Conservation (phyloP, 2,888 invertebrate genomes). For the Drosophila barbarae region DNA sequence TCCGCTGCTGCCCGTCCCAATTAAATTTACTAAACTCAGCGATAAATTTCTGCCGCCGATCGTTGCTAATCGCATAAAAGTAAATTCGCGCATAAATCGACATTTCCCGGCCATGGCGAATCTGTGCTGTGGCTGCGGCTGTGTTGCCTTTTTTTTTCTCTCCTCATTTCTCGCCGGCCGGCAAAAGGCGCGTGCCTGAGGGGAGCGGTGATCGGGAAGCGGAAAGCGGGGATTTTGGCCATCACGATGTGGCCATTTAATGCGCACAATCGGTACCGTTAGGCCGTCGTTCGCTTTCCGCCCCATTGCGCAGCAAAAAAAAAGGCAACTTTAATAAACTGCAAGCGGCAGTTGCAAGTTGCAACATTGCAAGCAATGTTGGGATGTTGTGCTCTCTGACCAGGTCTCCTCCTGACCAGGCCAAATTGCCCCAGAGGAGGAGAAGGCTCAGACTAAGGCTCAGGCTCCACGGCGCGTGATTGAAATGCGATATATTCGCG, state of each 20-base stretch:
- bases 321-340: constrained; percentile 67
- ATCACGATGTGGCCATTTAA: constrained; percentile 74
- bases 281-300: constrained; percentile 61
- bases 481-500: constrained; percentile 78
- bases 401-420: constrained; percentile 22
- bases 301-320: constrained; percentile 62
- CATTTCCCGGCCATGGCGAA: constrained; percentile 54
- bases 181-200: constrained; percentile 56
- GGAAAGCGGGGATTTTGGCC: constrained; percentile 44
- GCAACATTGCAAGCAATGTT: constrained; percentile 28
- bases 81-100: constrained; percentile 74
- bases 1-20: constrained; percentile 55
- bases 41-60: constrained; percentile 68
- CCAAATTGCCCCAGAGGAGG: constrained; percentile 13
- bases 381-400: constrained; percentile 37
- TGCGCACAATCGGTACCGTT: constrained; percentile 75
- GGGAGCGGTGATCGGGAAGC: not conserved
- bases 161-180: constrained; percentile 55
- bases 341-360: constrained; percentile 58
- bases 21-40: constrained; percentile 73
- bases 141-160: not conserved
- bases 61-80: constrained; percentile 75
- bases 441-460: not conserved
- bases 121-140: not conserved
- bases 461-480: constrained; percentile 68